Evolutionary conservation across 1,140 invertebrate genomes (phyloP).

Genomic region (Philotrypesis tridentata): DNA sequence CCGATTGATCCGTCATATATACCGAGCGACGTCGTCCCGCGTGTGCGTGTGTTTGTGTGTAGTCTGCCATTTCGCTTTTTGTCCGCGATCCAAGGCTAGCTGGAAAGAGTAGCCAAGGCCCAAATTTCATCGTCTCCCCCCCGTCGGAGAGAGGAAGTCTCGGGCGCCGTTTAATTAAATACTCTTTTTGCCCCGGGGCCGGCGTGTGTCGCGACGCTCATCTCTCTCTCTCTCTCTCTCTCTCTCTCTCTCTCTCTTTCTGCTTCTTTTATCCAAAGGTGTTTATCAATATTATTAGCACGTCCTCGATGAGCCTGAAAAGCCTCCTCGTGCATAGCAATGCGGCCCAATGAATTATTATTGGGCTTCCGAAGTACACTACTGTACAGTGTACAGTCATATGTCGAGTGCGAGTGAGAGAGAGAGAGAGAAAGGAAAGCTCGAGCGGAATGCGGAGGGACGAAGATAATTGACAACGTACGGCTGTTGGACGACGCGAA

Average conservation of each 20-base stretch:
- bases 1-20: slow-evolving; percentile 46
- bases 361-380: background rate
- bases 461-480: slow-evolving; percentile 37
- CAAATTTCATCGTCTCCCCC: slow-evolving; percentile 18
- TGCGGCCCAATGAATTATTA: slow-evolving; percentile 12
- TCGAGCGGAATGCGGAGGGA: background rate
- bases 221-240: too few species aligned
- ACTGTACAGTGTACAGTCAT: background rate
- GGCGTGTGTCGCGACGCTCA: slow-evolving; percentile 39
- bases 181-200: slow-evolving; percentile 11
- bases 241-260: too few species aligned
- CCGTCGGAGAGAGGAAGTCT: too few species aligned
- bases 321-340: slow-evolving; percentile 30
- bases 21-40: background rate
- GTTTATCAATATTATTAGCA: slow-evolving; percentile 53
- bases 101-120: background rate
- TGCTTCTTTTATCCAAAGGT: slow-evolving; percentile 29
- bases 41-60: too few species aligned
- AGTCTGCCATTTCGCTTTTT: slow-evolving; percentile 22
- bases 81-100: slow-evolving; percentile 37
- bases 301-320: slow-evolving; percentile 27
- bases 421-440: background rate
- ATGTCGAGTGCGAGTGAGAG: too few species aligned
- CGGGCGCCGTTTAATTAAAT: slow-evolving; percentile 47
- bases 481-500: background rate